Conservation (phyloP, 2,888 invertebrate species). For the Crocallis elinguaria region DNA sequence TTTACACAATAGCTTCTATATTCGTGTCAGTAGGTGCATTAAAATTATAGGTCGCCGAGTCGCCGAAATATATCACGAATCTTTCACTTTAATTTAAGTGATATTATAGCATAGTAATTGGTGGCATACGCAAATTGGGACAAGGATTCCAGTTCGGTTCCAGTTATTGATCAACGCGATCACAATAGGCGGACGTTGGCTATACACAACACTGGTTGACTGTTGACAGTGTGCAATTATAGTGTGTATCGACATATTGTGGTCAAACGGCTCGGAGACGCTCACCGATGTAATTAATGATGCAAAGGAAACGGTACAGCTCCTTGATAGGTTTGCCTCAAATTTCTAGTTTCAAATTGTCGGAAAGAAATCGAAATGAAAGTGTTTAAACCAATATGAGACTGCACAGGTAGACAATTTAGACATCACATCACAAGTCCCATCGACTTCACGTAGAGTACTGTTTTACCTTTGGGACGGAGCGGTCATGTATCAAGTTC, state of each 20-base stretch:
- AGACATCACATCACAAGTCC: no score
- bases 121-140: constrained; percentile 55
- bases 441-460: no score
- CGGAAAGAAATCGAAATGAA: no score
- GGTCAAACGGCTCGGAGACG: constrained; percentile 43
- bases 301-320: constrained; percentile 9
- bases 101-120: constrained; percentile 29
- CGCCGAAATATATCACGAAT: constrained; percentile 15
- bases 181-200: constrained; percentile 78
- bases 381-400: no score
- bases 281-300: constrained; percentile 33
- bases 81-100: constrained; percentile 26
- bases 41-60: constrained; percentile 21
- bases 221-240: constrained; percentile 54
- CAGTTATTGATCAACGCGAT: constrained; percentile 65
- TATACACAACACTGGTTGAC: constrained; percentile 52
- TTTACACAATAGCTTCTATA: constrained; percentile 27
- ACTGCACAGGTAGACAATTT: no score
- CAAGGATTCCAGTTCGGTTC: constrained; percentile 62
- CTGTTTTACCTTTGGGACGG: no score
- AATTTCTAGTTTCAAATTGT: constrained; percentile 13
- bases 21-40: constrained; percentile 23
- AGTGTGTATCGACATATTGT: constrained; percentile 58
- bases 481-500: no score
- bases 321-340: constrained; percentile 29